Base-by-base conservation (phyloP, 2,888 invertebrate species). In the Heliothis peltigera region DNA sequence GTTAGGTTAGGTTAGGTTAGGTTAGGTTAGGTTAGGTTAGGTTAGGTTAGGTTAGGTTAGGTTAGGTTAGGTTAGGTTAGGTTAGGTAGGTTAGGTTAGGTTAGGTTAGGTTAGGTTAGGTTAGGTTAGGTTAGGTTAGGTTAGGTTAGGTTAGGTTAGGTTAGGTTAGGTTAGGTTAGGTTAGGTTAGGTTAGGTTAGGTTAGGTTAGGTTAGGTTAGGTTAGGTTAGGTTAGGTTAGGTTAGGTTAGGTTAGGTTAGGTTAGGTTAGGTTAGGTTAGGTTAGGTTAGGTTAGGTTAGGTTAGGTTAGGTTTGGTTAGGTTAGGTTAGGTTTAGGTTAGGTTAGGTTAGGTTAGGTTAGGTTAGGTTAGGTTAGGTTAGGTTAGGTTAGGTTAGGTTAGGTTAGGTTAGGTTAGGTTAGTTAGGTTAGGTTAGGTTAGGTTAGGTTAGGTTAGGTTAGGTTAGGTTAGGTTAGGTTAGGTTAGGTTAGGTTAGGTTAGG, bases 361-460 rank as follows among this genome's bases (percentile, higher is more conserved):
- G 68, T 72, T 72, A 72, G 72, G 72, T 73, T 73, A 68, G 70
- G 75, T 71, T 75, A 69, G 75, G 75, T 70, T 70, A 69, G 74
- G 70, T 75, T 75, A 64, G 73, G 72, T 68, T 72, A 68, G 72
- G 72, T 72, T 72, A 72, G 72, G 22, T 22, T 22, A 64, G 70
- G 66, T 75, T 71, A 64, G 71, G 71, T 61, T 71, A 66, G 72
- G 65, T 69, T 70, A 64, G 68, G 69, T 70, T 68, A 22, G 76
- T 78, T 80, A 76, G 75, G 75, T 75, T 76, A 55, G 60, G 55
- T 61, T 57, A 67, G 57, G 67, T 54, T 71, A 71, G 75, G 73
- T 73, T 75, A 74, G 74, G 76, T 72, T 75, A 75, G 73, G 75
- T 77, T 77, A 70, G 75, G 76, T 73, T 73, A 63, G 72, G 72